Conservation (phyloP, 2,113 vertebrate genomes). For the Clinocottus analis region DNA sequence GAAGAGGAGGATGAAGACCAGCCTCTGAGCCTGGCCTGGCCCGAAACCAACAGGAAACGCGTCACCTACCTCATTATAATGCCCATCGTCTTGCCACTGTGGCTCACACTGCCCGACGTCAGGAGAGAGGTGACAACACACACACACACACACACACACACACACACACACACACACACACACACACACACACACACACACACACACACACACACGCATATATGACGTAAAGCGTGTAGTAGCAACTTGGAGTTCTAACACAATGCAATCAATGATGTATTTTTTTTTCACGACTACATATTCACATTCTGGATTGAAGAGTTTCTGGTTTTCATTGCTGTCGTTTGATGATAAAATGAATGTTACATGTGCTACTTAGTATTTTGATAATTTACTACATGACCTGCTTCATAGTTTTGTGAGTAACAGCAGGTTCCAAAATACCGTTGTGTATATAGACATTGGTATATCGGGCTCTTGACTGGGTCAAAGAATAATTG, state of each 20-base stretch:
- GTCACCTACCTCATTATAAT: conserved; percentile 90
- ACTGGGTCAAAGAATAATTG: background rate
- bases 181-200: background rate
- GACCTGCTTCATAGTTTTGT: background rate
- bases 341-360: too few species aligned
- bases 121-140: conserved; percentile 87
- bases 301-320: background rate
- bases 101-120: conserved; percentile 93
- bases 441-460: background rate
- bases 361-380: too few species aligned
- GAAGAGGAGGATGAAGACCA: conserved; percentile 88
- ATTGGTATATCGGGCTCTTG: background rate
- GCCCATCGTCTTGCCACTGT: conserved; percentile 93
- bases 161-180: background rate
- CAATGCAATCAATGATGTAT: too few species aligned
- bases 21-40: conserved; percentile 95
- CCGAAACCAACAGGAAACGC: conserved; percentile 88
- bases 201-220: background rate
- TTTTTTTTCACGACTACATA: background rate
- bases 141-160: conserved; percentile 3
- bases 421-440: background rate
- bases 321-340: background rate
- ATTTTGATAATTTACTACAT: background rate
- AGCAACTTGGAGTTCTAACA: too few species aligned
- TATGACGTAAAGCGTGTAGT: too few species aligned